Evolutionary conservation across 2,113 vertebrate species (phyloP).

Genomic region (Parus major): DNA sequence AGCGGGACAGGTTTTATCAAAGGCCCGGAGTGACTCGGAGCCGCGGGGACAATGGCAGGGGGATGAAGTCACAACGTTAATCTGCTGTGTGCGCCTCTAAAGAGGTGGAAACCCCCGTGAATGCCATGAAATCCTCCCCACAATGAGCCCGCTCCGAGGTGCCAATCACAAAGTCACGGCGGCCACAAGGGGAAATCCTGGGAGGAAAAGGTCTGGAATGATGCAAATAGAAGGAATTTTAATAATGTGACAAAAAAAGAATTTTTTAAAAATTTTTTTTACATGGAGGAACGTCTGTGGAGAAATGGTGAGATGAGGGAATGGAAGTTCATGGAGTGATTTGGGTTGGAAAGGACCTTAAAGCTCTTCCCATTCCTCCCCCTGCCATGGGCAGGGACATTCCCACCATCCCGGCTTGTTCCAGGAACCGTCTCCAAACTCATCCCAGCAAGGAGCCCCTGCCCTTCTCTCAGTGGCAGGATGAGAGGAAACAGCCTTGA

Average conservation of each 20-base stretch:
- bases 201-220: neutral
- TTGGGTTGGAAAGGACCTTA: neutral
- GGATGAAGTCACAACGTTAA: neutral
- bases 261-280: neutral
- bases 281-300: no score
- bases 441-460: neutral
- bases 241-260: no score
- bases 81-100: neutral
- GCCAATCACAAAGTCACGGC: neutral
- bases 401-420: accelerated
- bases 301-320: neutral
- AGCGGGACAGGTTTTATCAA: neutral
- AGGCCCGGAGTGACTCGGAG: neutral
- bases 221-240: accelerated
- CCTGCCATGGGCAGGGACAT: neutral
- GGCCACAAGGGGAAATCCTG: neutral
- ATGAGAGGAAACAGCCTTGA: neutral
- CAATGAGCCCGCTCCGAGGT: neutral
- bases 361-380: neutral
- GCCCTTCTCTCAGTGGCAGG: accelerated
- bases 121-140: constrained; percentile 15
- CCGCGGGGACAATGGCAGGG: neutral
- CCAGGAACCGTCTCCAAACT: accelerated
- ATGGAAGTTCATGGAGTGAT: neutral
- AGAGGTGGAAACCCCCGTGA: constrained; percentile 1